Conservation (phyloP, 2,888 invertebrate species). For the Taenaris catops region DNA sequence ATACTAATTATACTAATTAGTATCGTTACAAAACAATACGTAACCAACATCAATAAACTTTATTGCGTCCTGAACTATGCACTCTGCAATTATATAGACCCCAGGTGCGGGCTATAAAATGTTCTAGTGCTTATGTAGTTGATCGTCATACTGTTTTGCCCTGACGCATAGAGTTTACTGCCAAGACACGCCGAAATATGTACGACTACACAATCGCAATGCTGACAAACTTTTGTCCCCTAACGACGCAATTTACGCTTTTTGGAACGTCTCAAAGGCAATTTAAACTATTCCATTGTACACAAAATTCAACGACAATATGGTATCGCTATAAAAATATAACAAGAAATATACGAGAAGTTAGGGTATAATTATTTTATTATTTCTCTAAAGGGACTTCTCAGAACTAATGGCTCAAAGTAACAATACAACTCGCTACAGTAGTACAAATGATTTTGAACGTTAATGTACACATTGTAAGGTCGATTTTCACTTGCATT, state of each 20-base stretch:
- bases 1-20: too few species aligned
- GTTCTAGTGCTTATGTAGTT: too few species aligned
- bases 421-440: not conserved
- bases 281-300: conserved; percentile 25
- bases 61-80: too few species aligned
- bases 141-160: too few species aligned
- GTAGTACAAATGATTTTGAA: conserved; percentile 7
- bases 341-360: conserved; percentile 28
- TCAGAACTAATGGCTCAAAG: conserved; percentile 22
- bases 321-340: conserved; percentile 32
- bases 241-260: not conserved
- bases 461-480: not conserved
- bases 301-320: conserved; percentile 25
- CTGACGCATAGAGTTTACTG: too few species aligned
- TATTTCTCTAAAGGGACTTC: conserved; percentile 31
- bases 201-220: not conserved
- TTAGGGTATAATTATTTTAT: conserved; percentile 41
- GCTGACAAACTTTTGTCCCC: not conserved
- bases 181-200: too few species aligned
- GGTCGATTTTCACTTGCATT: not conserved
- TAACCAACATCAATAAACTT: too few species aligned
- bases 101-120: too few species aligned
- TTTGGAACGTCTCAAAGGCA: conserved; percentile 13
- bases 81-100: too few species aligned
- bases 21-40: too few species aligned